A percentile compares a stretch with the other conserved stretches of the same genome.
These are phyloP conservation scores for Halcyon leucocephala DNA, from an alignment of 2,797 vertebrate species.

Conservation along the genomic window DNA sequence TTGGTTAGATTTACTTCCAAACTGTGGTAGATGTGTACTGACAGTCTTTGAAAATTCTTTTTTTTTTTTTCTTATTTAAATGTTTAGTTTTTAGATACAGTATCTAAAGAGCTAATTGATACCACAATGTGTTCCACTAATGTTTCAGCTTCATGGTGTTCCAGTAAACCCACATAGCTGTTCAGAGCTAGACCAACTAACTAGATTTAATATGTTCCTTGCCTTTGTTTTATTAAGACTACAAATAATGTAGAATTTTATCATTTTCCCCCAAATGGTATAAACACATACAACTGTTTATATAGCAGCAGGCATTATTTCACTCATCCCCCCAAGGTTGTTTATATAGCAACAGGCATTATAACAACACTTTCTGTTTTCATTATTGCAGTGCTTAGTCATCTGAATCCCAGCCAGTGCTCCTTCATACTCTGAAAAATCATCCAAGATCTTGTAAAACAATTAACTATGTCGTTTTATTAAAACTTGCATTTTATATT, in stretches of 20 bases:
- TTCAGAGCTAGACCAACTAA: not conserved
- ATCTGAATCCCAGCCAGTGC: conserved; percentile 53
- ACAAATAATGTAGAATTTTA: conserved; percentile 40
- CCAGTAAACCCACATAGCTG: not conserved
- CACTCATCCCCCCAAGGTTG: conserved; percentile 50
- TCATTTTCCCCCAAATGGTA: conserved; percentile 34
- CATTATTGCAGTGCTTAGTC: conserved; percentile 64
- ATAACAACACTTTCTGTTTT: conserved; percentile 56
- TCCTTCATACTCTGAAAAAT: conserved; percentile 49
- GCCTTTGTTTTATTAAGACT: too few species aligned
- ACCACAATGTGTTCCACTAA: not conserved
- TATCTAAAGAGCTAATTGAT: not conserved
- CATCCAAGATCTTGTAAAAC: conserved; percentile 59
- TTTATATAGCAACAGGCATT: conserved; percentile 64
- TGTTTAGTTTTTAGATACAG: not conserved
- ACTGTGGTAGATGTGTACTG: not conserved
- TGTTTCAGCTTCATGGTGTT: not conserved
- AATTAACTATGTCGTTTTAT: conserved; percentile 70
- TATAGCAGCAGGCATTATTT: conserved; percentile 59
- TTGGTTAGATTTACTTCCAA: not conserved
- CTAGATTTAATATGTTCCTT: too few species aligned
- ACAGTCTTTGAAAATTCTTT: not conserved
- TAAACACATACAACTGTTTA: conserved; percentile 49
- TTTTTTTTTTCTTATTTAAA: not conserved
- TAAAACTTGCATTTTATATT: conserved; percentile 66